These are phyloP conservation scores for Cynopterus sphinx DNA, from an alignment of 2,797 vertebrate genomes.

Conservation along the genomic window DNA sequence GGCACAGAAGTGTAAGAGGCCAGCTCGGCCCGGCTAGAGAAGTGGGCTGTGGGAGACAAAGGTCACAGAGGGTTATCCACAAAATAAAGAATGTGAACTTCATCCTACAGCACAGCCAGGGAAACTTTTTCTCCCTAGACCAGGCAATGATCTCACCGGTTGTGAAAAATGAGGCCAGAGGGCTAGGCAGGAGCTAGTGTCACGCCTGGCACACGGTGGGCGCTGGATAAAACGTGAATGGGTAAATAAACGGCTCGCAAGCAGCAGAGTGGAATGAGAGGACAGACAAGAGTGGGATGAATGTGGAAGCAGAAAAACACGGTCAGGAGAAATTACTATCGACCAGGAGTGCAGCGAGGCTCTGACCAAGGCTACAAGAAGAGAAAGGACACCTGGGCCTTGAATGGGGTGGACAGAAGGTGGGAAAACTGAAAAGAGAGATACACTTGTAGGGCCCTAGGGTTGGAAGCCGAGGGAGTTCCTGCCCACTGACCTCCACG, in stretches of 20 bases:
- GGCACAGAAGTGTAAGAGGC: not conserved
- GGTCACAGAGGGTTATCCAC: not conserved
- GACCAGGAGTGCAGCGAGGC: not conserved
- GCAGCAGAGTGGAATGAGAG: not conserved
- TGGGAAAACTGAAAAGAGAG: not conserved
- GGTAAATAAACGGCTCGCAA: not conserved
- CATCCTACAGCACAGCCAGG: not conserved
- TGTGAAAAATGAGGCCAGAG: not conserved
- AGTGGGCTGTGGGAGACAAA: not conserved
- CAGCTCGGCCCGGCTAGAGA: not conserved
- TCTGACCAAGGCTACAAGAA: not conserved
- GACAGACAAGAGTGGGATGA: not conserved
- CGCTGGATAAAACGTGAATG: not conserved
- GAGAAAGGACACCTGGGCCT: not conserved
- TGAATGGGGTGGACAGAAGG: not conserved
- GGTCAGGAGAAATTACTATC: not conserved
- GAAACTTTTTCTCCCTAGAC: not conserved
- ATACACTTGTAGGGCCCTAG: not conserved
- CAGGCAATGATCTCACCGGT: not conserved
- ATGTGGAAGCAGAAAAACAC: not conserved
- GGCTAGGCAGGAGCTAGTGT: not conserved
- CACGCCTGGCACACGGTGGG: too few species aligned
- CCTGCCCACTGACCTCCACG: not conserved
- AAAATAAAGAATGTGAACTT: not conserved
- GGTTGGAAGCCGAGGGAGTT: not conserved